Evolutionary conservation across 2,797 vertebrate genomes (phyloP).

Genomic region (Macrochelys suwanniensis): DNA sequence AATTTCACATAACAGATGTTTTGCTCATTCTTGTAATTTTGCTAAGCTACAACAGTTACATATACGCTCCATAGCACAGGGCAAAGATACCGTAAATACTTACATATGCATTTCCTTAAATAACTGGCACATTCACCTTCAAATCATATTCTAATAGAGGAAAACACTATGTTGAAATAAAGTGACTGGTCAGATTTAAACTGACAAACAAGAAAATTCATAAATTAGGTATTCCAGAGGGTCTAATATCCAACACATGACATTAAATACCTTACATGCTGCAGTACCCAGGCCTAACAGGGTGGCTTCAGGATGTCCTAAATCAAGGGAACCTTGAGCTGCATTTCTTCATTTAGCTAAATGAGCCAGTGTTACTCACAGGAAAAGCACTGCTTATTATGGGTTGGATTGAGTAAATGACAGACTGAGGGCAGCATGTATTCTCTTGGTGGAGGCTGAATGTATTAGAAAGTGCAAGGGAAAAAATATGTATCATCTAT

Average conservation of each 20-base stretch:
- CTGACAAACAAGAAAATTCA: conserved; percentile 17
- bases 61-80: background rate
- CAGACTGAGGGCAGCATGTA: background rate
- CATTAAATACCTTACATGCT: background rate
- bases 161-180: conserved; percentile 53
- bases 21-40: background rate
- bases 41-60: background rate
- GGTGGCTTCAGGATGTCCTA: background rate
- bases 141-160: conserved; percentile 41
- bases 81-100: conserved; percentile 18
- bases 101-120: conserved; percentile 28
- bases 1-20: background rate
- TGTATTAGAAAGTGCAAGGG: background rate
- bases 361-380: background rate
- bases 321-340: background rate
- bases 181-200: conserved; percentile 44
- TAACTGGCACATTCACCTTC: conserved; percentile 46
- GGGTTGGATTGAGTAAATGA: background rate
- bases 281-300: background rate
- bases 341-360: background rate
- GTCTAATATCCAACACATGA: background rate
- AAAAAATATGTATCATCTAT: background rate
- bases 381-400: background rate
- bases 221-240: background rate
- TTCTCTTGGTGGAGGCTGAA: background rate